phyloP scores from a whole-genome alignment of 2,888 invertebrate genomes.

The Eulithis testata region DNA sequence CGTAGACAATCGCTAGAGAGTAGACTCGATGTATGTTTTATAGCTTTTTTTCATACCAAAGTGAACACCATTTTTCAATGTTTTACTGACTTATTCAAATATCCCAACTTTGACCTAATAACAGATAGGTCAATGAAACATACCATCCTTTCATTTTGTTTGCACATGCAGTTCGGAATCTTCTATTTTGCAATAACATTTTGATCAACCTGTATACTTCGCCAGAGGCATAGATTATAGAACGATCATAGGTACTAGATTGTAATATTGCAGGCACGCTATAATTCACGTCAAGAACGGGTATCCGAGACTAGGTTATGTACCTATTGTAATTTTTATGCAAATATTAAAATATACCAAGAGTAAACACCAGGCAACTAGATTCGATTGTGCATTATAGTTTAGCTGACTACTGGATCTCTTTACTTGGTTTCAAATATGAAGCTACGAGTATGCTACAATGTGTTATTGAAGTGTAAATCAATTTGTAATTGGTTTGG shows the following conservation, averaged over 20 bases:
- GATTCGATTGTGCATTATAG: background rate
- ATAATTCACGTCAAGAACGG: background rate
- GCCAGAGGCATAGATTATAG: slow-evolving; percentile 9
- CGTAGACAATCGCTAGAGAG: slow-evolving; percentile 12
- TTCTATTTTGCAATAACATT: background rate
- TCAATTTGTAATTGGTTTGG: too few relatives aligned
- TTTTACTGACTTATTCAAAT: too few relatives aligned
- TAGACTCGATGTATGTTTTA: background rate
- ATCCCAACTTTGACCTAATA: too few relatives aligned
- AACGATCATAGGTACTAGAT: slow-evolving; percentile 26
- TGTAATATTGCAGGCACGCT: slow-evolving; percentile 22
- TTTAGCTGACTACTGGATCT: background rate
- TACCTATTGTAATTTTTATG: too few relatives aligned
- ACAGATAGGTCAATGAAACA: too few relatives aligned
- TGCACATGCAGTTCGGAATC: background rate
- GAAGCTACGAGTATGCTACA: too few relatives aligned
- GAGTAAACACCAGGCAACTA: background rate
- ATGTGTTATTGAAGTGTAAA: too few relatives aligned
- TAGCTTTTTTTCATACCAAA: background rate
- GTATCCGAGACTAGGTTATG: background rate
- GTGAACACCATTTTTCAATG: background rate
- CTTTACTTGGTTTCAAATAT: too few relatives aligned
- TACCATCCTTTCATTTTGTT: background rate
- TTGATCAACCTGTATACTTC: background rate
- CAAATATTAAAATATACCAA: background rate